Percentiles rank a stretch among this genome's conserved stretches.
These are phyloP conservation scores for Orthosia incerta DNA, from an alignment of 2,888 invertebrate species.

Conservation along the genomic window DNA sequence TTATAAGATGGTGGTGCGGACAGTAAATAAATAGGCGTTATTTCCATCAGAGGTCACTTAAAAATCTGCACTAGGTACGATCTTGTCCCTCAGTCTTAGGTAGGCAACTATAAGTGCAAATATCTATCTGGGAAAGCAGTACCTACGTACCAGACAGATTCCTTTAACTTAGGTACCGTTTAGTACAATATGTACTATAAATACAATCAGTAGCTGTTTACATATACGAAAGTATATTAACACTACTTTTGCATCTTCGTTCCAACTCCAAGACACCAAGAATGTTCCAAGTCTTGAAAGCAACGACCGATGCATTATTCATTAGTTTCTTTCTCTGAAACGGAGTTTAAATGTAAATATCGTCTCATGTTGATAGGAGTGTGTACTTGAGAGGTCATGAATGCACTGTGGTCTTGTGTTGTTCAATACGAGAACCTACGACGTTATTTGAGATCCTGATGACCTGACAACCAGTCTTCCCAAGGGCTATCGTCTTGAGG, in stretches of 20 bases:
- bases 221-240: slow-evolving; percentile 16
- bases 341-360: slow-evolving; percentile 61
- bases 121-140: neutral
- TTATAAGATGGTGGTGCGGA: too few relatives aligned
- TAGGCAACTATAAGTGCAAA: too few relatives aligned
- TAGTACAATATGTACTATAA: neutral
- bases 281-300: slow-evolving; percentile 43
- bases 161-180: neutral
- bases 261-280: slow-evolving; percentile 7
- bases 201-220: slow-evolving; percentile 3
- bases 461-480: too few relatives aligned
- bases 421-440: neutral
- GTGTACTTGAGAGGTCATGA: slow-evolving; percentile 46
- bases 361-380: slow-evolving; percentile 54
- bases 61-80: too few relatives aligned
- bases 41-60: neutral
- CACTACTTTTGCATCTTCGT: slow-evolving; percentile 44
- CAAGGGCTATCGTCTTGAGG: too few relatives aligned
- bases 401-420: slow-evolving; percentile 36
- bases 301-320: slow-evolving; percentile 51
- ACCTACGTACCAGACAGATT: neutral
- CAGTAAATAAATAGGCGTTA: too few relatives aligned
- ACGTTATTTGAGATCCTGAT: neutral
- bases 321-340: slow-evolving; percentile 55
- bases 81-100: too few relatives aligned